Conservation (phyloP, 2,797 vertebrate species). For the Anolis apletophallus region DNA sequence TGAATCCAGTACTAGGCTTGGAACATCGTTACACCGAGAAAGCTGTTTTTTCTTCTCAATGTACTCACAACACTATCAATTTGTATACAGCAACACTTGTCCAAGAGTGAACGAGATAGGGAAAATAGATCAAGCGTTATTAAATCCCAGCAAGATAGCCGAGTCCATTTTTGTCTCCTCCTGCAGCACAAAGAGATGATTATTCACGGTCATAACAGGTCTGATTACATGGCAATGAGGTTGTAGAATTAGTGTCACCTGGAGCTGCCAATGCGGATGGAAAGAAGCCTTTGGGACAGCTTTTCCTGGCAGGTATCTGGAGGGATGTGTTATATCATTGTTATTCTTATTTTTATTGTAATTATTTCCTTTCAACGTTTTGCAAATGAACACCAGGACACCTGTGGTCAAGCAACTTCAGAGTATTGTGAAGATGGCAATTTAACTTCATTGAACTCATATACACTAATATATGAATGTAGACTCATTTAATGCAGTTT, state of each 20-base stretch:
- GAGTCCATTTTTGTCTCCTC: slow-evolving; percentile 9
- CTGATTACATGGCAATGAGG: slow-evolving; percentile 1
- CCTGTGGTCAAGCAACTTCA: too few species aligned
- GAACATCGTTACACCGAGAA: too few species aligned
- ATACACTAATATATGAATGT: too few species aligned
- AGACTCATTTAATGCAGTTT: too few species aligned
- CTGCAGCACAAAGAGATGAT: slow-evolving; percentile 18
- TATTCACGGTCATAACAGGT: slow-evolving; percentile 16
- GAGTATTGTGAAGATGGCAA: too few species aligned
- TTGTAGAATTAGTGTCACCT: not conserved
- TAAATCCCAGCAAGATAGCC: not conserved
- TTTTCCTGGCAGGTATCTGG: not conserved
- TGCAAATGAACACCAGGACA: too few species aligned
- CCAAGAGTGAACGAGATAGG: not conserved
- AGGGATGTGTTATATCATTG: slow-evolving; percentile 3
- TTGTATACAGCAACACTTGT: not conserved
- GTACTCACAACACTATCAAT: not conserved
- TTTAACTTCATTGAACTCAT: too few species aligned
- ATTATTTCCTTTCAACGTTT: too few species aligned
- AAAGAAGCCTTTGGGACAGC: not conserved
- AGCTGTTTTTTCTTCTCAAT: not conserved
- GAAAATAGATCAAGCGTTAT: not conserved
- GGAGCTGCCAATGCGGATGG: not conserved
- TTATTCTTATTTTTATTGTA: not conserved
- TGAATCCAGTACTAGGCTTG: too few species aligned